A percentile compares a stretch with the other conserved stretches of the same genome.
phyloP scores from a whole-genome alignment of 1,140 invertebrate species.

The Pectinophora gossypiella region DNA sequence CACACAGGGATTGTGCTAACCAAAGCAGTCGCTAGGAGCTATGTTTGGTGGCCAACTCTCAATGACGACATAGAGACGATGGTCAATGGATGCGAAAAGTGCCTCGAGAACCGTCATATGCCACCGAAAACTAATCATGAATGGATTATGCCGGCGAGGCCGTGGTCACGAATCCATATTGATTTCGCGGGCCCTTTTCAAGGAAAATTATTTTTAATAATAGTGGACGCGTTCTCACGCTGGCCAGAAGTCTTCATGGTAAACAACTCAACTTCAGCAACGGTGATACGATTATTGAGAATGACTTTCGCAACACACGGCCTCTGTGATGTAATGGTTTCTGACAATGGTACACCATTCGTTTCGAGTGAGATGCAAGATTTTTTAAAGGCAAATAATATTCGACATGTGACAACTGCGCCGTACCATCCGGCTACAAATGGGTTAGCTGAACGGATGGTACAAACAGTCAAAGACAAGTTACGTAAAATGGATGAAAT shows the following conservation, averaged over 20 bases:
- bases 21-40: too few species aligned
- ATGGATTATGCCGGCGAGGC: conserved; percentile 32
- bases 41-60: too few species aligned
- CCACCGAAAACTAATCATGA: conserved; percentile 34
- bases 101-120: conserved; percentile 21
- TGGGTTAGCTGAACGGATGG: not conserved
- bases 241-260: conserved; percentile 51
- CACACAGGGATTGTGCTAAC: conserved; percentile 68
- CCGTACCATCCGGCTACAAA: not conserved
- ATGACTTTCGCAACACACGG: not conserved
- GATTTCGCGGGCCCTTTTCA: conserved; percentile 67
- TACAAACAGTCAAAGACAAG: not conserved
- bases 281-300: not conserved
- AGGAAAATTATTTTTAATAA: conserved; percentile 49
- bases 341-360: not conserved
- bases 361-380: not conserved
- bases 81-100: conserved; percentile 12
- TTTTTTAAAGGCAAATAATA: not conserved
- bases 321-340: not conserved
- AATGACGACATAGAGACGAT: conserved; percentile 49
- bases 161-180: conserved; percentile 67
- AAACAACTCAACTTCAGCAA: too few species aligned
- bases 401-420: not conserved
- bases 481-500: not conserved
- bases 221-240: conserved; percentile 60